Base-by-base conservation (phyloP, 2,797 vertebrate species). In the Chiloscyllium punctatum region DNA sequence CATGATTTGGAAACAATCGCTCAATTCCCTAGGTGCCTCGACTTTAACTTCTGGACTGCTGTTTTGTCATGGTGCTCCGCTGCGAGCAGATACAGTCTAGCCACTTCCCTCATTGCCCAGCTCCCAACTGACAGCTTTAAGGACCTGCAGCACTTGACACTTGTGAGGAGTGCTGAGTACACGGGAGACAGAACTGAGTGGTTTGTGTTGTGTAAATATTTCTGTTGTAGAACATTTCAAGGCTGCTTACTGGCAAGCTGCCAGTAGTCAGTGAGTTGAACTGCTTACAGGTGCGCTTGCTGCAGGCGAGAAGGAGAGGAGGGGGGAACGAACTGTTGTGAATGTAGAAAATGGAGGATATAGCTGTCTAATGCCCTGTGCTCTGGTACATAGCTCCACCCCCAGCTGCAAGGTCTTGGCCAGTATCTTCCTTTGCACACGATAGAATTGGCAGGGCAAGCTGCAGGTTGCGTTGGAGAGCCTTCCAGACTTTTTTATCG, bases 151-250 rank as follows among this genome's bases (percentile, higher is more conserved):
- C 87, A 51, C 27, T 30, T 62, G 71, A 94, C 25, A 74, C 69
- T 72, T 94, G 3, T 16, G 69, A 94, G 42, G 69, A 74, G 71
- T 51, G 94, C 69, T 51, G n/a, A 92, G 53, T 92, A 92, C 90
- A 68, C 62, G n/a, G 21, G 79, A 48, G 88, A 33, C 57, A n/a
- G 57, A 62, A 21, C 30, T 91, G 53, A 92, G 57, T 94, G 94
- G 42, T 77, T 42, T 74, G 72, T 94, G 48, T 94, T 74, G 94
- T 94, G 48, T 94, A 94, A 94, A 94, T 74, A 94, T 77, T 94
- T 72, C 71, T 33, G 94, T 94, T 94, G 71, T 74, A 94, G 53
- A 94, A 71, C 94, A 30, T 1, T 94, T 94, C 37, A 74, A 74
- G 48, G 42, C 94, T 77, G 94, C 13, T 18, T 51, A 3, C 4